Base-by-base conservation (phyloP, 1,140 invertebrate species). In the Achatina immaculata region DNA sequence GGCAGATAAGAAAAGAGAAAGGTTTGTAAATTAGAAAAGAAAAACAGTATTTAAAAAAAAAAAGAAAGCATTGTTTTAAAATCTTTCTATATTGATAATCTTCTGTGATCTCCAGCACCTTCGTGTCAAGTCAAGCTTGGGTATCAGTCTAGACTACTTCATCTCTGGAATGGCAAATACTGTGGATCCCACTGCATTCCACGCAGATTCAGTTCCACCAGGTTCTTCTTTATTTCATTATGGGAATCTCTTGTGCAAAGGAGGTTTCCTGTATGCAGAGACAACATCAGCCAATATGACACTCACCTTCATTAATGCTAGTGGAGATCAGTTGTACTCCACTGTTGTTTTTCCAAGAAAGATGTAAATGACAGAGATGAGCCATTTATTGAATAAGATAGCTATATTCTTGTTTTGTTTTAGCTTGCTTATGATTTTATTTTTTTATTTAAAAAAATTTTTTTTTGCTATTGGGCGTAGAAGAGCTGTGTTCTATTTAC, bases 131-230 rank as follows among this genome's bases (percentile, higher is more conserved):
- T 76, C 69, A 9, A 78, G 84, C 38, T 38, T 82, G 34, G 85
- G 84, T 36, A 40, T 82, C 28, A 87, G 81, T 16, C 82, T 91
- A 24, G 88, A 92, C 66, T 92, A 90, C 65, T 89, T 92, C 82
- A 85, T 92, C 0, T 86, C 85, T 48, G 92, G 92, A 36, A 86
- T 89, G 19, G 89, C 90, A 16, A 91, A 91, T 73, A 90, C 91
- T 82, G 88, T 92, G 38, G 89, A 92, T 72, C 80, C 80, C 9
- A 88, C 85, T 34, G 83, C 81, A 16, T 83, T 69, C 43, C 90
- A 92, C 82, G 81, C 83, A 16, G 72, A 84, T 24, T 62, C 82
- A 62, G 86, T 92, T 11, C 91, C 91, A 51, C 38, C 80, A 0
- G 85, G 84, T 7, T 88, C 87, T 24, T 84, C 87, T 4, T 88